Base-by-base conservation (phyloP, 2,888 invertebrate species). In the Sinhomidia bicolor region DNA sequence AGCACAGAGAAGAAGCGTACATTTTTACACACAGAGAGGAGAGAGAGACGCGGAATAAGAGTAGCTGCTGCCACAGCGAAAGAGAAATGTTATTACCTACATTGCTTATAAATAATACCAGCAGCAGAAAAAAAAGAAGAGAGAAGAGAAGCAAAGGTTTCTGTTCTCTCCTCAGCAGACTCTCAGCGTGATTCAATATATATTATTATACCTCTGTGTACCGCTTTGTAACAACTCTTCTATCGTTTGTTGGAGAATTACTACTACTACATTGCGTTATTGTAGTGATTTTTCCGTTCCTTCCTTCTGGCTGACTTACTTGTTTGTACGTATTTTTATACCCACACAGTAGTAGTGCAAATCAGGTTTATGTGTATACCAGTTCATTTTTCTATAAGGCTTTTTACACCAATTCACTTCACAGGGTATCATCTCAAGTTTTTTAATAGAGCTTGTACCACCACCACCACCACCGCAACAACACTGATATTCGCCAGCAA, bases 11-110 rank as follows among this genome's bases (percentile, higher is more conserved):
- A 32, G 68, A 47, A 23, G 74, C 74, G 44, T 78, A 36, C 78
- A 51, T 78, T 54, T 57, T 54, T 78, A 10, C 14, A 84, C 44
- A 76, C 26, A 65, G 62, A 82, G 60, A 32, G 20, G 62, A 68
- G 44, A 5, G 3, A 36, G 4, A 36, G 57, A 20, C 57, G 12
- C 17, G 23, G n/a, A 26, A 29, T 9, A 57, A 47, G 0, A 54
- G 68, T 47, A 32, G n/a, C 26, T 26, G 74, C 47, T 5, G 36
- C 36, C 36, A 36, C 3, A 36, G 36, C 3, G 36, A 44, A 47
- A 78, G 54, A 74, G 47, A 74, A 74, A 74, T 47, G 23, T 26
- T 44, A 47, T 47, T 44, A 47, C 47, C 51, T 47, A 74, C 74
- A 47, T 51, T 47, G 51, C 74, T 47, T 74, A 4, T n/a, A 14